A percentile compares a stretch with the other conserved stretches of the same genome.
These are phyloP conservation scores for Palloptera scutellata DNA, from an alignment of 2,888 invertebrate genomes.

Conservation along the genomic window DNA sequence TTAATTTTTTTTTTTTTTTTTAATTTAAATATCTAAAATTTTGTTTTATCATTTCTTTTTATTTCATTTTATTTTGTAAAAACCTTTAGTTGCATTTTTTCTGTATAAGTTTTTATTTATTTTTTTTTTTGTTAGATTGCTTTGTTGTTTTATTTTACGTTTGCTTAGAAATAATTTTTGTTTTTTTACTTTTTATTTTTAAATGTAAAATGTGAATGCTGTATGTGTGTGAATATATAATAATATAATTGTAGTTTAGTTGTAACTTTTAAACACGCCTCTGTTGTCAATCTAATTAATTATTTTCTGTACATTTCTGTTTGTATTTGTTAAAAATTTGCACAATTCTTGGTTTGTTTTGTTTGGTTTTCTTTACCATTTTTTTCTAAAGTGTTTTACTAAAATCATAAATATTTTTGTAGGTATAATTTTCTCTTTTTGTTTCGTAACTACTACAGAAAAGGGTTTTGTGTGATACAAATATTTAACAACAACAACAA, in stretches of 20 bases:
- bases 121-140: slow-evolving; percentile 9
- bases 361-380: too few species aligned
- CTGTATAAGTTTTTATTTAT: slow-evolving; percentile 31
- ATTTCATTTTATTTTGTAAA: background rate
- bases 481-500: too few species aligned
- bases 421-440: too few species aligned
- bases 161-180: slow-evolving; percentile 24
- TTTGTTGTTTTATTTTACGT: slow-evolving; percentile 19
- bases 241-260: slow-evolving; percentile 28
- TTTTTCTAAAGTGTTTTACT: too few species aligned
- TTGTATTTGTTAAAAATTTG: too few species aligned
- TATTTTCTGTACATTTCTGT: too few species aligned
- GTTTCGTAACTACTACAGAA: too few species aligned
- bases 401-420: too few species aligned
- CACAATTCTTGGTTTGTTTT: too few species aligned
- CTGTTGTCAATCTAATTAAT: too few species aligned
- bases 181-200: slow-evolving; percentile 26
- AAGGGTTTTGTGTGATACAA: too few species aligned
- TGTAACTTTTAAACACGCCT: too few species aligned
- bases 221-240: slow-evolving; percentile 25
- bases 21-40: slow-evolving; percentile 7
- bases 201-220: slow-evolving; percentile 15
- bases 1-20: background rate
- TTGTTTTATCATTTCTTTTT: background rate
- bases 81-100: slow-evolving; percentile 5